phyloP scores from a whole-genome alignment of 2,888 invertebrate species.

The Leptopilina syphax region DNA sequence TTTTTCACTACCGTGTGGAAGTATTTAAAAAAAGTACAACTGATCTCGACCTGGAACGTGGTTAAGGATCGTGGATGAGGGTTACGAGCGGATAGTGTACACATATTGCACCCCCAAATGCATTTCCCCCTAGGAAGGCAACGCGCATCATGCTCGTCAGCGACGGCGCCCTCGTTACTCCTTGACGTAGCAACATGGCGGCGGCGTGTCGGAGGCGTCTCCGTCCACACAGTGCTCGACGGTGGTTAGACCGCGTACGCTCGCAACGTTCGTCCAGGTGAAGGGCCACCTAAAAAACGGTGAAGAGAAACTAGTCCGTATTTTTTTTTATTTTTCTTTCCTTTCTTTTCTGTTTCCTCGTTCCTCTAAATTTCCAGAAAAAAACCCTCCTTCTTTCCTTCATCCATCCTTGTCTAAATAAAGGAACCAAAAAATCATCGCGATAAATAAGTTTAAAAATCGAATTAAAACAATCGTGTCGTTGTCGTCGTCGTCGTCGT shows the following conservation, averaged over 20 bases:
- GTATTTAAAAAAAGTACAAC: not conserved
- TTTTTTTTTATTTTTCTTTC: not conserved
- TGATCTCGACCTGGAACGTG: slow-evolving; percentile 13
- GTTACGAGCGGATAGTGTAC: not conserved
- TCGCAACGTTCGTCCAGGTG: slow-evolving; percentile 62
- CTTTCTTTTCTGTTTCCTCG: no score
- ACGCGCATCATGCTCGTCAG: slow-evolving; percentile 53
- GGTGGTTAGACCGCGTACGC: slow-evolving; percentile 73
- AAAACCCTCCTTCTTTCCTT: no score
- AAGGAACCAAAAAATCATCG: not conserved
- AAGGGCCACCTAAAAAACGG: slow-evolving; percentile 12
- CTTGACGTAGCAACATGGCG: slow-evolving; percentile 74
- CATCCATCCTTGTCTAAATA: no score
- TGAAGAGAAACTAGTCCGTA: slow-evolving; percentile 8
- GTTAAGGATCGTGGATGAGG: not conserved
- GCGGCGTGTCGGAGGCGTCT: slow-evolving; percentile 76
- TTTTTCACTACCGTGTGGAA: not conserved
- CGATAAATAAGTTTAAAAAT: not conserved
- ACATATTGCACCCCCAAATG: slow-evolving; percentile 12
- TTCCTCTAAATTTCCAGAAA: no score
- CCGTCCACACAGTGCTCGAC: slow-evolving; percentile 73
- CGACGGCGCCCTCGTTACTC: slow-evolving; percentile 68
- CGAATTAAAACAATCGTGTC: not conserved
- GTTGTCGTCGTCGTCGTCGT: no score
- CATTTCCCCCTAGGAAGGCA: slow-evolving; percentile 25